Evolutionary conservation across 2,113 vertebrate species (phyloP).

Genomic region (Oceanodroma tethys): DNA sequence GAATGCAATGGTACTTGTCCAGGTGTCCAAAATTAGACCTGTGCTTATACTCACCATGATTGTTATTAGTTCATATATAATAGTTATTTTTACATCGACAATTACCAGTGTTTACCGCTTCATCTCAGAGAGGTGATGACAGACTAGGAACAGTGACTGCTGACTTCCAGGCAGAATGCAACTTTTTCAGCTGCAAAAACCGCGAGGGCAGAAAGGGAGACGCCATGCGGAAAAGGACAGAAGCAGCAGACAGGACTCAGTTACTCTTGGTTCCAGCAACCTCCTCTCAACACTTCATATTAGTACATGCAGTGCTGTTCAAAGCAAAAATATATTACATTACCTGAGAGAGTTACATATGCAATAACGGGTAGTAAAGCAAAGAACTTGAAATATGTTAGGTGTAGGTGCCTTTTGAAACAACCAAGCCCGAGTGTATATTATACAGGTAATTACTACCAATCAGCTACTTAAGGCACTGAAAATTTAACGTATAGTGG

Average conservation of each 20-base stretch:
- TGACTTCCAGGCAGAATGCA: background rate
- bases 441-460: background rate
- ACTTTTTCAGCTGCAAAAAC: background rate
- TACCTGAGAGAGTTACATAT: background rate
- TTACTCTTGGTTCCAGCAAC: background rate
- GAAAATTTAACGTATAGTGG: background rate
- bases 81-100: background rate
- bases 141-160: background rate
- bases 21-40: background rate
- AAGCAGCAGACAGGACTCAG: background rate
- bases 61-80: background rate
- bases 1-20: background rate
- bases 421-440: background rate
- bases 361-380: background rate
- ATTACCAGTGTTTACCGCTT: background rate
- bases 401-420: background rate
- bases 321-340: background rate
- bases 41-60: background rate
- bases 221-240: background rate
- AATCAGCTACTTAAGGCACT: background rate
- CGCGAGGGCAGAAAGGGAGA: background rate
- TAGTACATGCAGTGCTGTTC: background rate
- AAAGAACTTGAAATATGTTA: background rate
- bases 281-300: background rate
- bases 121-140: background rate